Evolutionary conservation across 1,140 invertebrate genomes (phyloP).

Genomic region (Procambarus virginalis): DNA sequence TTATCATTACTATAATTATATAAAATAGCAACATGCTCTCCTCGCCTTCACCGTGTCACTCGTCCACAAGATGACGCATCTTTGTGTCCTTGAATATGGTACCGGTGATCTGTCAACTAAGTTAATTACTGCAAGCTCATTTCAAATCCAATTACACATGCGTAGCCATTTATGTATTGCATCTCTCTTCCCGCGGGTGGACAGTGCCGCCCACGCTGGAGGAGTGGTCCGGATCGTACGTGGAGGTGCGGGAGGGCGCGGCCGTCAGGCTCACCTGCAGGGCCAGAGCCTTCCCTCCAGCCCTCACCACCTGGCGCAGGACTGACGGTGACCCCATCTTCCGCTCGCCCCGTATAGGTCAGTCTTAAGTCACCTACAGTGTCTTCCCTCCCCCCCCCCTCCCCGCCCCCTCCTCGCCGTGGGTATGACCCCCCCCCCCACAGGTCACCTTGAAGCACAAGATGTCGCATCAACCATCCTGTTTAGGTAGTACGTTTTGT

Average conservation of each 20-base stretch:
- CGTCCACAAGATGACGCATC: too few species aligned
- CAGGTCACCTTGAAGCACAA: background rate
- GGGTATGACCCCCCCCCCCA: background rate
- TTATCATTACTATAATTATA: too few species aligned
- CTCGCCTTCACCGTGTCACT: too few species aligned
- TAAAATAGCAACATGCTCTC: too few species aligned
- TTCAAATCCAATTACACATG: too few species aligned
- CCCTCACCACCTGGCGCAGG: constrained; percentile 88
- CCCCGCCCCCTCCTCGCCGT: background rate
- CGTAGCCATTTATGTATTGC: too few species aligned
- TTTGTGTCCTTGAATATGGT: too few species aligned
- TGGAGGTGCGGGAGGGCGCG: constrained; percentile 86
- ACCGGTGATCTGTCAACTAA: too few species aligned
- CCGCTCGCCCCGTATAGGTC: constrained; percentile 39
- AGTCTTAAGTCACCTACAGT: background rate
- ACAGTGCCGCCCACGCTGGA: constrained; percentile 45
- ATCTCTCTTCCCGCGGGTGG: too few species aligned
- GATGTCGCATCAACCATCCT: too few species aligned
- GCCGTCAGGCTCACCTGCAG: constrained; percentile 81
- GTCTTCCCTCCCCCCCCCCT: background rate
- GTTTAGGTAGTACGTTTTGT: too few species aligned
- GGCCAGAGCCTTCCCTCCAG: constrained; percentile 87
- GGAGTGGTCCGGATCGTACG: constrained; percentile 73
- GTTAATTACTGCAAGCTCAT: too few species aligned
- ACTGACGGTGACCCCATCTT: constrained; percentile 86